Conservation (phyloP, 2,797 vertebrate species). For the Nothura maculosa region DNA sequence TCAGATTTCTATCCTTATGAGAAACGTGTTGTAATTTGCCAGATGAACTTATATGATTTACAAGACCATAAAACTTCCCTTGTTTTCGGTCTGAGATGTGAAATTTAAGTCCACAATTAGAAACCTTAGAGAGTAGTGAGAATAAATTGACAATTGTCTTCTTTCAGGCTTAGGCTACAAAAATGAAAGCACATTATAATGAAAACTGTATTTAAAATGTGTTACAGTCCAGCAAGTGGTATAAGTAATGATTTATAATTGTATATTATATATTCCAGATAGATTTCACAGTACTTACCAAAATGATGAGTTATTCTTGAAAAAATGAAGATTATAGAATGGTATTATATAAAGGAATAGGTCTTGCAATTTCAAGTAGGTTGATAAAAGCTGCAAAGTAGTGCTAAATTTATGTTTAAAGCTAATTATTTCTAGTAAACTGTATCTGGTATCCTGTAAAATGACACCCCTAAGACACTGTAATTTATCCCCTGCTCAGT, state of each 20-base stretch:
- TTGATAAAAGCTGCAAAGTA: conserved; percentile 15
- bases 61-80: background rate
- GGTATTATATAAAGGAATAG: background rate
- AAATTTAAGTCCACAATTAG: background rate
- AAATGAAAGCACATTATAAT: background rate
- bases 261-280: background rate
- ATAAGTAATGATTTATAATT: conserved; percentile 48
- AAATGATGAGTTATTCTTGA: background rate
- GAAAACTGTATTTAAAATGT: conserved; percentile 47
- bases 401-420: background rate
- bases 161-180: background rate
- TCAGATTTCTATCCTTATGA: background rate
- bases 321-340: background rate
- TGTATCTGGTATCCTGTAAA: conserved; percentile 22
- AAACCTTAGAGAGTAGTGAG: background rate
- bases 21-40: background rate
- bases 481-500: conserved; percentile 1
- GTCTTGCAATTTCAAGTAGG: background rate
- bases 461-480: conserved; percentile 18
- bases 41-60: background rate
- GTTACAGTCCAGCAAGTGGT: conserved; percentile 56
- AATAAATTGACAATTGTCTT: conserved; percentile 16
- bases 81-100: background rate
- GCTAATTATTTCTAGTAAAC: conserved; percentile 47
- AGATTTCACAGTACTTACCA: background rate